Evolutionary conservation across 2,797 vertebrate species (phyloP).

Genomic region (Cyprinella venusta): DNA sequence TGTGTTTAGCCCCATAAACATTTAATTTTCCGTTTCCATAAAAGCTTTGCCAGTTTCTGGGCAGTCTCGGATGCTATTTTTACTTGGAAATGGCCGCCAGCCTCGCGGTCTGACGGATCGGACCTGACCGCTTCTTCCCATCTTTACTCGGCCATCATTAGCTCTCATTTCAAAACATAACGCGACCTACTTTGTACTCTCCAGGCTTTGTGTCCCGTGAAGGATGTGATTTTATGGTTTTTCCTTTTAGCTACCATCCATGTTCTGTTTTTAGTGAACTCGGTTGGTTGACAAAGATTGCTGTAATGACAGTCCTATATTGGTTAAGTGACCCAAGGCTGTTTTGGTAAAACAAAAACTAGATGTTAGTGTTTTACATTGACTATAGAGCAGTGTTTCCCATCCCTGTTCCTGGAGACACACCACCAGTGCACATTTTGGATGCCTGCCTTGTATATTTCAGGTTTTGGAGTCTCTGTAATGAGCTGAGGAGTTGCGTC

Average conservation of each 20-base stretch:
- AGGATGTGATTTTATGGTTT: not conserved
- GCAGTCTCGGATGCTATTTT: constrained; percentile 39
- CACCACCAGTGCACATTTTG: not conserved
- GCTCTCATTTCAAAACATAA: constrained; percentile 48
- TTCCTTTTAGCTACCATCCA: not conserved
- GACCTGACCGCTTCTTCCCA: constrained; percentile 57
- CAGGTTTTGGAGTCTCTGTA: not conserved
- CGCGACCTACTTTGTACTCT: constrained; percentile 45
- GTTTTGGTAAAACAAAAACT: not conserved
- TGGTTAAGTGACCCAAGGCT: not conserved
- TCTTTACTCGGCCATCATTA: constrained; percentile 55
- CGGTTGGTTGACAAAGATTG: not conserved
- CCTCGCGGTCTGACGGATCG: constrained; percentile 58
- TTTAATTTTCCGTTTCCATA: not conserved
- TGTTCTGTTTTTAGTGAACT: not conserved
- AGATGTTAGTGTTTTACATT: not conserved
- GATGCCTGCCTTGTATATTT: not conserved
- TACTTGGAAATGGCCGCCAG: constrained; percentile 45
- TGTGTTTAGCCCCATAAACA: not conserved
- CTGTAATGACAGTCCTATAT: not conserved
- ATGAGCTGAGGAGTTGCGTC: not conserved
- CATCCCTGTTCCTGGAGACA: not conserved
- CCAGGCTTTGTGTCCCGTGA: not conserved
- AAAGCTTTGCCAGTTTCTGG: constrained; percentile 6
- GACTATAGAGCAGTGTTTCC: not conserved